These are phyloP conservation scores for Catharus minimus DNA, from an alignment of 2,113 vertebrate genomes.

Conservation along the genomic window DNA sequence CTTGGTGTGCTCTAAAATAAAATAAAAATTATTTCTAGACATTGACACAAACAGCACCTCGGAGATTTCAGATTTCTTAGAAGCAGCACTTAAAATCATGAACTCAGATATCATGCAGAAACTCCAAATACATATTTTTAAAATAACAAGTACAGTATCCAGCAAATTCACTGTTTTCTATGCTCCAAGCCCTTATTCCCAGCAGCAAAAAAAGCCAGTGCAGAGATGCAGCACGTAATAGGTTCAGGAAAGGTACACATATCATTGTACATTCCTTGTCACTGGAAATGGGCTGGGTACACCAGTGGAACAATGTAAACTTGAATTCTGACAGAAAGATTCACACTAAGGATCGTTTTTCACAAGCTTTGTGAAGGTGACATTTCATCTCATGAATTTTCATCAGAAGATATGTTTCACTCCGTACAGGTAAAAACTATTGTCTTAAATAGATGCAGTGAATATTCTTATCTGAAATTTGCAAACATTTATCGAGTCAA, in stretches of 20 bases:
- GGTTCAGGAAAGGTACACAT: neutral
- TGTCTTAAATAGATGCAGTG: neutral
- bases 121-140: neutral
- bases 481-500: neutral
- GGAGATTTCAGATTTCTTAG: neutral
- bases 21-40: neutral
- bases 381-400: conserved; percentile 10
- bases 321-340: neutral
- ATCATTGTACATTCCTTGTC: neutral
- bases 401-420: neutral
- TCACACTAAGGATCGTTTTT: neutral
- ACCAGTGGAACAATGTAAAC: neutral
- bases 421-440: neutral
- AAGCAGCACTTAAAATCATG: neutral
- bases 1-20: neutral
- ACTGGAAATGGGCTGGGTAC: neutral
- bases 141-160: neutral
- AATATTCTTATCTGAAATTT: neutral
- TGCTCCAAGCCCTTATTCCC: neutral
- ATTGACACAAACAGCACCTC: neutral
- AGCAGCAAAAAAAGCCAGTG: neutral
- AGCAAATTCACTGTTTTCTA: neutral
- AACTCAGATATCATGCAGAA: neutral
- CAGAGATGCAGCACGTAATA: neutral
- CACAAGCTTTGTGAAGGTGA: neutral